Base-by-base conservation (phyloP, 2,113 vertebrate genomes). In the Odobenus rosmarus region DNA sequence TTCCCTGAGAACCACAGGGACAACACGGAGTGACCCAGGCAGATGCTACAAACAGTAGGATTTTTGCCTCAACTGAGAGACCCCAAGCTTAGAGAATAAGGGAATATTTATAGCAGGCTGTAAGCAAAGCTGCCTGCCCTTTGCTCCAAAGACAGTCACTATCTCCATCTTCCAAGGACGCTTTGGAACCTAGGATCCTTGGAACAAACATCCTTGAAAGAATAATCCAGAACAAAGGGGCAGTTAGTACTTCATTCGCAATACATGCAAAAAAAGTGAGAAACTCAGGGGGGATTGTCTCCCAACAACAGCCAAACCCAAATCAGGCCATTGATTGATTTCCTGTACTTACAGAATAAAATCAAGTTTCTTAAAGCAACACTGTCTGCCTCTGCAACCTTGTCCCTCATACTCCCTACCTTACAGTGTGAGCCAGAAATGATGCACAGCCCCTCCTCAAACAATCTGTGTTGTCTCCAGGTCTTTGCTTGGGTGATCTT, bases 121-220 rank as follows among this genome's bases (percentile, higher is more conserved):
- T 14, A 77, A 31, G 10, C 46, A 72, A 23, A 59, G 33, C 4
- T 71, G 28, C n/a, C 53, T 62, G 53, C 36, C 7, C 28, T 36
- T 33, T 57, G 39, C 77, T 67, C 51, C 49, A 51, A 42, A 64
- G 74, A 39, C 19, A 39, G 19, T 5, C 55, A 19, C 31, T n/a
- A 61, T 42, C n/a, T 88, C 14, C 26, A 4, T 76, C 42, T 81
- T 76, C 49, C 79, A 95, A 87, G 13, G 24, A 79, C 72, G 21
- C 4, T 79, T 88, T 49, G 42, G 14, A 49, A 77, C 42, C 42
- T 77, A 49, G 74, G 74, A 18, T 77, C 26, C 74, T 26, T 21
- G 69, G 28, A 33, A 57, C n/a, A 93, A 85, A 81, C 72, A 53
- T 81, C 64, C 31, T n/a, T 91, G 79, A 95, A 77, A 91, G 71